Base-by-base conservation (phyloP, 1,140 invertebrate species). In the Cyclina sinensis region DNA sequence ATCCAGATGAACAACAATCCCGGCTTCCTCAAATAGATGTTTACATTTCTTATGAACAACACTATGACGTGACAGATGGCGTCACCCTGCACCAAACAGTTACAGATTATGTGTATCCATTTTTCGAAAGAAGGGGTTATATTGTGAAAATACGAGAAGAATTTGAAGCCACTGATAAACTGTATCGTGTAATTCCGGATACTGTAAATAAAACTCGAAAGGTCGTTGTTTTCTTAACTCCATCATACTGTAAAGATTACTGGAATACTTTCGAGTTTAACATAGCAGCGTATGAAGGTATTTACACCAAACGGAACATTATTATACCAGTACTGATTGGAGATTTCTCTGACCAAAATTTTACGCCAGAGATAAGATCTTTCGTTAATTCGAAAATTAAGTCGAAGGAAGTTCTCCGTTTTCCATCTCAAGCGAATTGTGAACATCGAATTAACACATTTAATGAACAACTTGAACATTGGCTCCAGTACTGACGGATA, bases 261-360 rank as follows among this genome's bases (percentile, higher is more conserved):
- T 76, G 68, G 73, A 86, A 74, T 43, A 76, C 7, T 21, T 86
- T 86, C 39, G 68, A 86, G 32, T 86, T 86, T 48, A 86, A 86
- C 18, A 74, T 86, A 39, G 73, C 73, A 14, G 83, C 65, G 0
- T 76, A 74, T n/a, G 73, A 86, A 14, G 83, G 73, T 2, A 78
- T 76, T 48, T 86, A 76, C 16, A 78, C 57, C 9, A 78, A 74
- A 43, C 32, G 68, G 32, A 76, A 86, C 18, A n/a, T 76, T 21
- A 74, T 59, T 11, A 51, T 86, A 32, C 83, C 83, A 16, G 30
- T 78, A n/a, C 18, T 65, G n/a, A 9, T 65, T 5, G 68, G 68
- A 27, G 54, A 86, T 2, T 24, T 68, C 7, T 24, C 78, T 51
- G 35, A 37, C n/a, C 46, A 7, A 43, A 0, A 48, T 74, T 46